A percentile compares a stretch with the other conserved stretches of the same genome.
These are phyloP conservation scores for Spatulosminthurus flaviceps DNA, from an alignment of 2,888 invertebrate genomes.

Conservation along the genomic window DNA sequence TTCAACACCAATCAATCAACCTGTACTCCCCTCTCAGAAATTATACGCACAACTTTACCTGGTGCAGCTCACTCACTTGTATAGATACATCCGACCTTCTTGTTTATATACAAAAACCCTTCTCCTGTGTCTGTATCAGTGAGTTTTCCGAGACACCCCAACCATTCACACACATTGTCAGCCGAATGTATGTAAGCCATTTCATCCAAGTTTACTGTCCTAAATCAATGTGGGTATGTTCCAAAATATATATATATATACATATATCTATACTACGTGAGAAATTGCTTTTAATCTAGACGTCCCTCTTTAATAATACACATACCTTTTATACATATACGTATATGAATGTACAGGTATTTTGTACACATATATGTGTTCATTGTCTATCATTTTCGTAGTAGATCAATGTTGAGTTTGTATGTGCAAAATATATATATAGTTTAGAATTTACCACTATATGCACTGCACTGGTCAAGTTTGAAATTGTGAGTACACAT, in stretches of 20 bases:
- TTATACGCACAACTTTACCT: not conserved
- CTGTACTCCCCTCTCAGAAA: conserved; percentile 3
- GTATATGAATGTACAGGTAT: too few relatives aligned
- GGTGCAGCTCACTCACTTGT: not conserved
- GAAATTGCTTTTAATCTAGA: too few relatives aligned
- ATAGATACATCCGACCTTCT: not conserved
- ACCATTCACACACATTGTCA: conserved; percentile 18
- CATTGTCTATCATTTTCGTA: too few relatives aligned
- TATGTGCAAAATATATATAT: too few relatives aligned
- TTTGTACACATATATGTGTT: too few relatives aligned
- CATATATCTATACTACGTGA: not conserved
- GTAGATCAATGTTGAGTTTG: too few relatives aligned
- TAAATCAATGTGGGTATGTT: not conserved
- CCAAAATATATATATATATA: not conserved
- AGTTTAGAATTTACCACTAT: too few relatives aligned
- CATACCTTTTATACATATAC: too few relatives aligned
- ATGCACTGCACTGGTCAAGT: too few relatives aligned
- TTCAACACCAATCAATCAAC: conserved; percentile 13
- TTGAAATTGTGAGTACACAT: too few relatives aligned
- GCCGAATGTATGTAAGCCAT: conserved; percentile 14
- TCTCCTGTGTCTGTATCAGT: not conserved
- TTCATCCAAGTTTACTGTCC: conserved; percentile 2
- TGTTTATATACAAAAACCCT: not conserved
- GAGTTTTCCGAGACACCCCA: conserved; percentile 7
- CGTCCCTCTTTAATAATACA: too few relatives aligned